Percentiles rank a stretch among this genome's conserved stretches.
These are phyloP conservation scores for Parnassius apollo DNA, from an alignment of 2,888 invertebrate species.

Conservation along the genomic window DNA sequence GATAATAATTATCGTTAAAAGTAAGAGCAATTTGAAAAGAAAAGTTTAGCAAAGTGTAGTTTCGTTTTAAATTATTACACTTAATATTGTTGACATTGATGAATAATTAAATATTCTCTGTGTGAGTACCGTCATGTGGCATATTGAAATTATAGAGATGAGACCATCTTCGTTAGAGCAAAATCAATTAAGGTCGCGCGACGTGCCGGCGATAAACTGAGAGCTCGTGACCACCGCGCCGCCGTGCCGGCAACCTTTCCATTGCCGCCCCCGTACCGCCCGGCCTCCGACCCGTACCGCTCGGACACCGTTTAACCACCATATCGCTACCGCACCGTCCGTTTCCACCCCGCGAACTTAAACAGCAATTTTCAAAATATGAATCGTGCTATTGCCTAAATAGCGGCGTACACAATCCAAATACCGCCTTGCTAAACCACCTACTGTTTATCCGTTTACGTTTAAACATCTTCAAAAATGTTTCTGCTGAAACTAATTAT, in stretches of 20 bases:
- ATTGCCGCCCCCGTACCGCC: constrained; percentile 8
- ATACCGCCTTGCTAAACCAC: constrained; percentile 49
- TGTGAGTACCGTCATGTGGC: constrained; percentile 32
- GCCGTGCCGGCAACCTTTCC: constrained; percentile 24
- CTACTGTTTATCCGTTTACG: constrained; percentile 66
- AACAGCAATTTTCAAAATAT: constrained; percentile 58
- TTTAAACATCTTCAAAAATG: constrained; percentile 34
- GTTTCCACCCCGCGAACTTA: constrained; percentile 38
- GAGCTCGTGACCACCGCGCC: constrained; percentile 44
- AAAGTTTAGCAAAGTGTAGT: too few relatives aligned
- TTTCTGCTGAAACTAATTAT: not conserved
- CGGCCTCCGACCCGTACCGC: constrained; percentile 26
- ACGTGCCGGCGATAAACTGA: constrained; percentile 53
- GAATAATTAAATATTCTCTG: constrained; percentile 32
- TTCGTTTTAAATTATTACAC: too few relatives aligned
- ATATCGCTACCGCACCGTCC: constrained; percentile 33
- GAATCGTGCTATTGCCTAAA: constrained; percentile 75
- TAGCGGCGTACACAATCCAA: constrained; percentile 63
- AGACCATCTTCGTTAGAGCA: constrained; percentile 58
- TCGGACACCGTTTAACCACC: constrained; percentile 44
- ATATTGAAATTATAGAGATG: constrained; percentile 52
- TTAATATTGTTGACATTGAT: too few relatives aligned
- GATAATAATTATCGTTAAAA: too few relatives aligned
- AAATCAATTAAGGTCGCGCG: constrained; percentile 66
- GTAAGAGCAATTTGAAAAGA: too few relatives aligned